Base-by-base conservation (phyloP, 2,797 vertebrate species). In the Antennarius maculatus region DNA sequence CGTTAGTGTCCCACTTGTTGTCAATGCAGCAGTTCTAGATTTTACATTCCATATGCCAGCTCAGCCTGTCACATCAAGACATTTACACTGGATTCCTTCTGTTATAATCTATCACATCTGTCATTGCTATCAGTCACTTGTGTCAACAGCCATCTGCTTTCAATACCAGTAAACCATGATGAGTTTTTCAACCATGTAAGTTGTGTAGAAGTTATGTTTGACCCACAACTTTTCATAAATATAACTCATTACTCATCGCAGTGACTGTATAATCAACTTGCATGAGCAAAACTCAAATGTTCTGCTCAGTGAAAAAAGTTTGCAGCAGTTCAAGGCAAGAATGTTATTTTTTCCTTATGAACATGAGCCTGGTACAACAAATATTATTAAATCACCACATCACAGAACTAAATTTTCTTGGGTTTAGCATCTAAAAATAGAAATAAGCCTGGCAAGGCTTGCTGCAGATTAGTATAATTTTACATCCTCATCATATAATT, bases 11-110 rank as follows among this genome's bases (percentile, higher is more conserved):
- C 63, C 48, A 66, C 67, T 71, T 73, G 60, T 14, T 31, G 67
- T 75, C 66, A 50, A 61, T 49, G 14, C 27, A 56, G 70, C 69
- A 53, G 73, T 76, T 82, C 48, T 71, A 84, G 63, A 85, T 87
- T 23, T 23, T 23, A 23, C 23, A 23, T 23, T 23, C 23, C 23
- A 23, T 23, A 23, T 23, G 23, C 23, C 23, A 23, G 23, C 23
- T 23, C 23, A 23, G 23, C 23, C 23, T 23, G 23, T 23, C 23
- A 23, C 23, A 23, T 23, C 23, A 23, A 23, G 23, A 23, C 23
- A 23, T 23, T 23, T 23, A 23, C 23, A 23, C 2, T 23, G 23
- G 23, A 23, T 23, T 23, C 23, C 23, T 23, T 23, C 23, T 23
- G 23, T 23, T 23, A 23, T 23, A 23, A 23, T 23, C 23, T 23